Evolutionary conservation across 2,888 invertebrate species (phyloP).

Genomic region (Agrotis ipsilon): DNA sequence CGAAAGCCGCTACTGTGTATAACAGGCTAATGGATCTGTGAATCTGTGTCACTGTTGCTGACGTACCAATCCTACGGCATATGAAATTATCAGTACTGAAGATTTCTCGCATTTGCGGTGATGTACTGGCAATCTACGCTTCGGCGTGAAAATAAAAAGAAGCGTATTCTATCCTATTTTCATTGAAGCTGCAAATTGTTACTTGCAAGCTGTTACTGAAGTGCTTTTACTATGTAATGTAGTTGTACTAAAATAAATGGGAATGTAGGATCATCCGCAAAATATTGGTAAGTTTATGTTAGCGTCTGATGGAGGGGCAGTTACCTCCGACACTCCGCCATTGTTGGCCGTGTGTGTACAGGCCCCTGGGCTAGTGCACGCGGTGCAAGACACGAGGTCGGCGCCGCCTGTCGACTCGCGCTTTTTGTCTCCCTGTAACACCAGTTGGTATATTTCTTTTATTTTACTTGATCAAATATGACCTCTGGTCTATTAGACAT

Average conservation of each 20-base stretch:
- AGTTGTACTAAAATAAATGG: slow-evolving; percentile 46
- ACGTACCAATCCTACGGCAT: slow-evolving; percentile 31
- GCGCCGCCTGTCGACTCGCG: slow-evolving; percentile 95
- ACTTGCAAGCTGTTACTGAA: slow-evolving; percentile 46
- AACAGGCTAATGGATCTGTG: slow-evolving; percentile 61
- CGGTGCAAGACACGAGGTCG: slow-evolving; percentile 96
- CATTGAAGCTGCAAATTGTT: slow-evolving; percentile 42
- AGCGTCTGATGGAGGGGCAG: slow-evolving; percentile 48
- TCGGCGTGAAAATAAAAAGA: slow-evolving; percentile 41
- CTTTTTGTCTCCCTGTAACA: slow-evolving; percentile 95
- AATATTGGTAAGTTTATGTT: slow-evolving; percentile 63
- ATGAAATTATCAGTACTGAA: slow-evolving; percentile 28
- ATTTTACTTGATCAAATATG: slow-evolving; percentile 48
- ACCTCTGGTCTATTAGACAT: slow-evolving; percentile 20
- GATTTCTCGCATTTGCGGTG: slow-evolving; percentile 24
- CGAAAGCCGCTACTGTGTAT: slow-evolving; percentile 75
- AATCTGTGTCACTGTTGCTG: slow-evolving; percentile 37
- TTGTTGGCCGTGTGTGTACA: slow-evolving; percentile 97
- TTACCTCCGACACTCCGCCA: slow-evolving; percentile 96
- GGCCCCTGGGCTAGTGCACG: slow-evolving; percentile 94
- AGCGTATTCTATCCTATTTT: slow-evolving; percentile 31
- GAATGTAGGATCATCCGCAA: slow-evolving; percentile 56
- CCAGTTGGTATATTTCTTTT: slow-evolving; percentile 47
- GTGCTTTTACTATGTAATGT: slow-evolving; percentile 38
- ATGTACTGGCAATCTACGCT: slow-evolving; percentile 35